Evolutionary conservation across 2,113 vertebrate genomes (phyloP), one percentile per base, ranked within the genome.

Genomic region (Caloenas nicobarica): DNA sequence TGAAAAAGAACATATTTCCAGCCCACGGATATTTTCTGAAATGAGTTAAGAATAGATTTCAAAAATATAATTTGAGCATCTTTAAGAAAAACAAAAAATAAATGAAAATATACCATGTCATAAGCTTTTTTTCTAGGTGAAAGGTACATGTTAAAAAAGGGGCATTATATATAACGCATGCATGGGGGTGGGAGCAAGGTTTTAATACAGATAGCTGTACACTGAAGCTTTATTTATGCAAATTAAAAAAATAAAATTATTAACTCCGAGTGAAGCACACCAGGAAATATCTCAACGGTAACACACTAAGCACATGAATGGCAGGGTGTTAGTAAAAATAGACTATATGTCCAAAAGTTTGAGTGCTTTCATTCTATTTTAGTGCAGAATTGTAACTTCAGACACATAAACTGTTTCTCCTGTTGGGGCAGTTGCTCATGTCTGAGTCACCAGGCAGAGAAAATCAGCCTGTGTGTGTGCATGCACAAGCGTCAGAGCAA

Each of bases 1-100:
- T 12, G 97, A 97, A 38, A 76, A 22, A 24, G 96, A 96, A 88
- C 99, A 99, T 70, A 98, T 94, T 94, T 98, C 98, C 81, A 99
- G 86, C 14, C 99, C 99, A 18, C 97, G 97, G 73, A 99, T 85
- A 72, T 96, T 96, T 61, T 98, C 99, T 99, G 97, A 50, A 90
- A 95, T 22, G 6, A 96, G 66, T 94, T 73, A 73, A 69, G 95
- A 91, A 94, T 29, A 95, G 38, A 54, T 86, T 90, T 70, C 57
- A 88, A 86, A 87, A 89, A 25, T 28, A 17, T 15, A 74, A 62
- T 82, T 64, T 36, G 7, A 80, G 10, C 58, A 76, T 23, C 25
- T 70, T 88, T 66, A 74, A 65, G 65, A 89, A 91, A 72, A 91
- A 21, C 6, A 84, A 89, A 78, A 24, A 64, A 11, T 3, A 86